These are phyloP conservation scores for Drosophila busckii DNA, from an alignment of 1,140 invertebrate species.

Conservation along the genomic window DNA sequence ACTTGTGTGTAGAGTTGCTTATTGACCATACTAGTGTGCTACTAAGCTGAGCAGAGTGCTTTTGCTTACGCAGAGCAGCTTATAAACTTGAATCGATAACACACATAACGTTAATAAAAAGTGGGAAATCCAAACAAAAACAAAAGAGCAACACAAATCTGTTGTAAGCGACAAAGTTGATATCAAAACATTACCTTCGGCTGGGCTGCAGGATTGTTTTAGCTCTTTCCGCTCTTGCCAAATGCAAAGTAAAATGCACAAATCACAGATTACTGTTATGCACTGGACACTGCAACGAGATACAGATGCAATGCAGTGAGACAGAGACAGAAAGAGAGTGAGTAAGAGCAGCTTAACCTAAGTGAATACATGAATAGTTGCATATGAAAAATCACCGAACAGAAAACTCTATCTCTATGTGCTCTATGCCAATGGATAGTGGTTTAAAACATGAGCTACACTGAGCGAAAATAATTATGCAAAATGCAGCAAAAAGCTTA, in stretches of 20 bases:
- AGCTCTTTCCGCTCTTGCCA: too few species aligned
- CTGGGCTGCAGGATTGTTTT: background rate
- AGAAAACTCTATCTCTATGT: constrained; percentile 47
- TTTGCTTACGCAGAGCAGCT: too few species aligned
- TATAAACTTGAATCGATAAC: too few species aligned
- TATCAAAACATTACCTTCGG: constrained; percentile 29
- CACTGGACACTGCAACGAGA: constrained; percentile 25
- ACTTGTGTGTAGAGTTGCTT: too few species aligned
- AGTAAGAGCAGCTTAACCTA: constrained; percentile 28
- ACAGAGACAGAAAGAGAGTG: background rate
- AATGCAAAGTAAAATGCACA: constrained; percentile 32
- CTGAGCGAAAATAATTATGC: constrained; percentile 12
- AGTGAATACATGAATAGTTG: constrained; percentile 51
- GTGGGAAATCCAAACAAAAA: too few species aligned
- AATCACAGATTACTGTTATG: constrained; percentile 45
- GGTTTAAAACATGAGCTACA: constrained; percentile 18
- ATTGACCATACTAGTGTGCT: too few species aligned
- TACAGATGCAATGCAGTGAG: constrained; percentile 4
- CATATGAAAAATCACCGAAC: constrained; percentile 53
- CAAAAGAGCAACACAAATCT: background rate
- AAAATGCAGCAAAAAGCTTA: too few species aligned
- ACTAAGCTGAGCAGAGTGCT: too few species aligned
- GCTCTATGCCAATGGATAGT: constrained; percentile 33
- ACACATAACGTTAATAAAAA: constrained; percentile 12
- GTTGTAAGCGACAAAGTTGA: constrained; percentile 11